phyloP scores from a whole-genome alignment of 1,140 invertebrate genomes.

The Zeugodacus cucurbitae region DNA sequence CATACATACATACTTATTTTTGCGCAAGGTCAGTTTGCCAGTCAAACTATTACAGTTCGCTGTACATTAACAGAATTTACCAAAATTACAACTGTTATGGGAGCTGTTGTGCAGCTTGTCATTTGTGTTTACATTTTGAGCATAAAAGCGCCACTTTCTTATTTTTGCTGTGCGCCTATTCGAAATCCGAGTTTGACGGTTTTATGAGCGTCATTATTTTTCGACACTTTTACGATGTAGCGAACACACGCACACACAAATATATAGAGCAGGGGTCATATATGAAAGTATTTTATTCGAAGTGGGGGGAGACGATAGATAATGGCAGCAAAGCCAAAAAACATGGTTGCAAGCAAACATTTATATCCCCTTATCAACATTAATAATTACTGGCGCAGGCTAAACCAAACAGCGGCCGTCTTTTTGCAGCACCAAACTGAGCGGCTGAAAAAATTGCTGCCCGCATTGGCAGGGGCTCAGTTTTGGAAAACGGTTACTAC shows the following conservation, averaged over 20 bases:
- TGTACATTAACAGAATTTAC: neutral
- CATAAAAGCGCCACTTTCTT: neutral
- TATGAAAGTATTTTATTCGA: neutral
- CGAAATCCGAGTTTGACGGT: constrained; percentile 48
- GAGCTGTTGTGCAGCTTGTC: neutral
- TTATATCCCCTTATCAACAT: neutral
- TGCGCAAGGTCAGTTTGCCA: neutral
- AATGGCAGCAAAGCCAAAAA: neutral
- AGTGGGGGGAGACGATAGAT: no score
- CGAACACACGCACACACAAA: neutral
- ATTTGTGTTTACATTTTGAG: neutral
- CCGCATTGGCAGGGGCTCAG: neutral
- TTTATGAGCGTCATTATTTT: constrained; percentile 47
- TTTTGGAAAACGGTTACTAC: neutral
- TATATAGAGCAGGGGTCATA: neutral
- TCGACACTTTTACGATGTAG: constrained; percentile 25
- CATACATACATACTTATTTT: neutral
- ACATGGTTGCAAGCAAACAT: neutral
- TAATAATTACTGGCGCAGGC: neutral
- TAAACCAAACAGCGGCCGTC: neutral
- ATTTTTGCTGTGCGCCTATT: constrained; percentile 44
- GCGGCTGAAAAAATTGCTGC: neutral
- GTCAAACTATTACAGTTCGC: neutral
- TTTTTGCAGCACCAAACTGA: neutral
- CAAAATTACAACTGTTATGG: neutral